Evolutionary conservation across 2,797 vertebrate genomes (phyloP).

Genomic region (Valencia hispanica): DNA sequence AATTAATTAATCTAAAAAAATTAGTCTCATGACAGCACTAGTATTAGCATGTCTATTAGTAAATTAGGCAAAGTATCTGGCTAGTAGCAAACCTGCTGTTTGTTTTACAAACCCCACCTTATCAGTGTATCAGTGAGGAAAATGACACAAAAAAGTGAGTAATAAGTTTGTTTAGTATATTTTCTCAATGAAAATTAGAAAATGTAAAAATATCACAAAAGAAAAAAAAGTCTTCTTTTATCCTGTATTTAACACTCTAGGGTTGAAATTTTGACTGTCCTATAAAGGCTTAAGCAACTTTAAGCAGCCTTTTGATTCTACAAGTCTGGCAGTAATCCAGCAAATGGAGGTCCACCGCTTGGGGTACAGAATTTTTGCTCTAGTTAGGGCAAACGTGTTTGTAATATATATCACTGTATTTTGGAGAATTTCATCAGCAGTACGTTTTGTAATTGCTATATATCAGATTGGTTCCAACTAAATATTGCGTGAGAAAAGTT

Average conservation of each 20-base stretch:
- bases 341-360: background rate
- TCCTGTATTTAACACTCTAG: background rate
- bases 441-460: too few relatives aligned
- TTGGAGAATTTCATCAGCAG: background rate
- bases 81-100: too few relatives aligned
- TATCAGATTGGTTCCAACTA: background rate
- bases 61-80: too few relatives aligned
- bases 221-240: background rate
- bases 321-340: background rate
- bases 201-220: background rate
- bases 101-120: too few relatives aligned
- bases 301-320: background rate
- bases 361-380: background rate
- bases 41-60: too few relatives aligned
- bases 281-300: background rate
- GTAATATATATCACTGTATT: background rate
- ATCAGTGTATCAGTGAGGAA: too few relatives aligned
- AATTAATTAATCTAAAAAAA: too few relatives aligned
- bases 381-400: background rate
- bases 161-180: background rate
- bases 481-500: background rate
- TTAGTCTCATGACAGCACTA: too few relatives aligned
- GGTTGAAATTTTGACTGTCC: background rate
- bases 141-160: background rate
- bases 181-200: background rate